Conservation (phyloP, 2,797 vertebrate species). For the Gymnoscopelus microlampas region DNA sequence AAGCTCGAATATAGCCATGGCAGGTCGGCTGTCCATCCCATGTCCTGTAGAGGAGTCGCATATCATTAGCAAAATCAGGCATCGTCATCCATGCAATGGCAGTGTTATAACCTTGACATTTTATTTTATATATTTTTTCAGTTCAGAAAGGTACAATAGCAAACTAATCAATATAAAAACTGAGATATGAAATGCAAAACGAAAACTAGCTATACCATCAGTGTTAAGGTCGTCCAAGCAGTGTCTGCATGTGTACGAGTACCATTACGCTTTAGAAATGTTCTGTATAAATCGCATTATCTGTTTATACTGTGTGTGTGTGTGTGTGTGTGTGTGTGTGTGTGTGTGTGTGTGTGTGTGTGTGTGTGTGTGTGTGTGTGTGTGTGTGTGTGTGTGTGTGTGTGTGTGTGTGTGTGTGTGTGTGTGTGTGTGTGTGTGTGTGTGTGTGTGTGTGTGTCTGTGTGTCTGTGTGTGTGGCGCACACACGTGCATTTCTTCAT, state of each 20-base stretch:
- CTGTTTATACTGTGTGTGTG: background rate
- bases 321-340: background rate
- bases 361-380: background rate
- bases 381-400: background rate
- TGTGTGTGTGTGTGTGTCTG: background rate
- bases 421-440: background rate
- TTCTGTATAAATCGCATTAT: too few relatives aligned
- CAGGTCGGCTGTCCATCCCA: constrained; percentile 91
- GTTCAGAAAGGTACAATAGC: background rate
- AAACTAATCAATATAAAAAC: too few relatives aligned
- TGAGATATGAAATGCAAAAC: too few relatives aligned
- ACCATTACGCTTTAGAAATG: background rate
- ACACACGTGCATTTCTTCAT: background rate
- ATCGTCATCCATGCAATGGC: background rate
- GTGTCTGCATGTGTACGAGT: background rate
- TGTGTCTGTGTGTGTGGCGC: background rate
- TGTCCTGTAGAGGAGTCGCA: constrained; percentile 80
- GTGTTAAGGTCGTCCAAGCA: background rate
- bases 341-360: background rate
- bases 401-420: background rate
- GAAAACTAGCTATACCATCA: background rate
- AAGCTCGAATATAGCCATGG: constrained; percentile 98
- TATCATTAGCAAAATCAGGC: constrained; percentile 17
- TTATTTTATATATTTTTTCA: background rate
- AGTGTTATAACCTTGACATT: background rate